A percentile compares a stretch with the other conserved stretches of the same genome.
These are phyloP conservation scores for Pipa parva DNA, from an alignment of 2,113 vertebrate species.

Conservation along the genomic window DNA sequence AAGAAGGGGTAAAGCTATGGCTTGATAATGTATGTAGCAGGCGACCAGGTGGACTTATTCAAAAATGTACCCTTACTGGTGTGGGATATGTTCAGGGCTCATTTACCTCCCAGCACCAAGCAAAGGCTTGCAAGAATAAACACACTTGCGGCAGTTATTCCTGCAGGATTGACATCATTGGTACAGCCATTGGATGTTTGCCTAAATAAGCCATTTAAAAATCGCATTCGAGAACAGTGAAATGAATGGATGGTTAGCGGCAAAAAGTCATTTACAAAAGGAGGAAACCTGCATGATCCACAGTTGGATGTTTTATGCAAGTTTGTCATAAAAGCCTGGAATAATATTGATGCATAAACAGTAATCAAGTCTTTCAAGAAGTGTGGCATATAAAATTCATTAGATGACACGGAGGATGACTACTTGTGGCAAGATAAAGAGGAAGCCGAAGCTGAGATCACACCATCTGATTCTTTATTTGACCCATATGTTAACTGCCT, in stretches of 20 bases:
- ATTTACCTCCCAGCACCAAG: background rate
- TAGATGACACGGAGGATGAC: conserved; percentile 31
- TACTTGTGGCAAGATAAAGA: conserved; percentile 35
- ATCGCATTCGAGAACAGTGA: conserved; percentile 32
- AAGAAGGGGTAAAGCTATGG: background rate
- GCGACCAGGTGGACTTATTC: background rate
- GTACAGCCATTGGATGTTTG: conserved; percentile 6
- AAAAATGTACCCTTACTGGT: background rate
- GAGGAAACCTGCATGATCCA: conserved; percentile 34
- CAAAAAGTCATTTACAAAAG: conserved; percentile 20
- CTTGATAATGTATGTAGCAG: conserved; percentile 9
- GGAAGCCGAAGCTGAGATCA: conserved; percentile 25
- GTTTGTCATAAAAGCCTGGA: conserved; percentile 22
- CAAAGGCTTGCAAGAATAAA: conserved; percentile 13
- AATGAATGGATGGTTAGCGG: conserved; percentile 31
- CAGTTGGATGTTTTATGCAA: conserved; percentile 30
- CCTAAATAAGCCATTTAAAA: conserved; percentile 14
- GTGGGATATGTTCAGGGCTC: background rate
- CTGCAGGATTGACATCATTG: conserved; percentile 10
- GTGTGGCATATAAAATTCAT: conserved; percentile 35
- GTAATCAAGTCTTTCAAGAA: conserved; percentile 27
- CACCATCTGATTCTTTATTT: conserved; percentile 7
- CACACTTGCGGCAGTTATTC: conserved; percentile 10
- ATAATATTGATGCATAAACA: conserved; percentile 14
- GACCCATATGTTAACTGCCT: conserved; percentile 8